Evolutionary conservation across 2,888 invertebrate genomes (phyloP).

Genomic region (Volucella inflata): DNA sequence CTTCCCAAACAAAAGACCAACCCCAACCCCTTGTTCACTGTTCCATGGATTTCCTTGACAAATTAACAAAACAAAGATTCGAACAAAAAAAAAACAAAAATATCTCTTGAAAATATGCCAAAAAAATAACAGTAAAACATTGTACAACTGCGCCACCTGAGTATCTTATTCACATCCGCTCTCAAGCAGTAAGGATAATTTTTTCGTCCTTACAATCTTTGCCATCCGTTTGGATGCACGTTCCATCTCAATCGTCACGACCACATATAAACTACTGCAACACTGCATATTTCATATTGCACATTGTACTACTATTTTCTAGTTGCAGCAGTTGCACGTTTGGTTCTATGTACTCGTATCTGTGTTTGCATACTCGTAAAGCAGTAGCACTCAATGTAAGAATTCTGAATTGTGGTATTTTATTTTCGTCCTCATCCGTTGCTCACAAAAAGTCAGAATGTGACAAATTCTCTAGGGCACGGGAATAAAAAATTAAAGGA

Average conservation of each 20-base stretch:
- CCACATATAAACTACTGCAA: no score
- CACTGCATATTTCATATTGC: no score
- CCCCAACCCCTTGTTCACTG: constrained; percentile 9
- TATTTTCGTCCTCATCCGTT: constrained; percentile 19
- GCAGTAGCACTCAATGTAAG: constrained; percentile 31
- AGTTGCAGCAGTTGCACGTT: no score
- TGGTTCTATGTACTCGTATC: background rate
- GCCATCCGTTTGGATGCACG: background rate
- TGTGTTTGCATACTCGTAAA: background rate
- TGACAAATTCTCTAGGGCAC: constrained; percentile 10
- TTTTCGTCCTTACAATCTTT: constrained; percentile 13
- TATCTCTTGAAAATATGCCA: constrained; percentile 51
- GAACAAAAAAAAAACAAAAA: constrained; percentile 5
- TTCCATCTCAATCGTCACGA: constrained; percentile 7
- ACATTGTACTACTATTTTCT: no score
- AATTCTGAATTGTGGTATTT: constrained; percentile 44
- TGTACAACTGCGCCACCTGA: constrained; percentile 35
- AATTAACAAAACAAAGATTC: constrained; percentile 31
- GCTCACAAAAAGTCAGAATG: constrained; percentile 10
- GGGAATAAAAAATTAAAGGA: constrained; percentile 25
- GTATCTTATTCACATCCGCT: constrained; percentile 18
- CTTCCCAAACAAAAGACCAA: constrained; percentile 20
- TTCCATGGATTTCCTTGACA: constrained; percentile 37
- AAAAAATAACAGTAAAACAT: constrained; percentile 26
- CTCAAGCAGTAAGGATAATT: constrained; percentile 31